Base-by-base conservation (phyloP, 30 jellyfish, hydroid and myxozoan genomes). In the Turritopsis dohrnii region DNA sequence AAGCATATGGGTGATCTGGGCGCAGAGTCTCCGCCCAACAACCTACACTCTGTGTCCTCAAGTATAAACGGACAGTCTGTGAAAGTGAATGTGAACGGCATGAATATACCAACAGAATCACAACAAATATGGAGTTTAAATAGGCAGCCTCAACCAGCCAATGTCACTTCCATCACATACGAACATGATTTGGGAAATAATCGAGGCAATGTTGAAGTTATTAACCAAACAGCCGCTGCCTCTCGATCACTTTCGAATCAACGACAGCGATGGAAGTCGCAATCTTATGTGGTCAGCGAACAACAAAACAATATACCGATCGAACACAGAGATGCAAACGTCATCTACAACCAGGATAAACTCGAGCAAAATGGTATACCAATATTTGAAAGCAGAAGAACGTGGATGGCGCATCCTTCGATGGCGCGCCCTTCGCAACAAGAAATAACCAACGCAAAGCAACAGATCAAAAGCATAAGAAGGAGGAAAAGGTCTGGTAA, bases 1-100 rank as follows among this genome's bases (percentile, higher is more conserved):
- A 77, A 77, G 72, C 85, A 60, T 24, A 77, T 77, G 19, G 85
- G 85, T 13, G 85, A 77, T 27, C 66, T 77, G 1, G 85, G 85
- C 5, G 85, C 85, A 26, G 73, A 77, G 53, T 77, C 85, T 22
- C 85, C 85, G 29, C 28, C 31, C 8, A 21, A 19, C 30, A 23
- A 17, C 30, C 30, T 8, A 23, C 77, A 69, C 30, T 27, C 28
- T 19, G 77, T 27, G 19, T n/a, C 77, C 9, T 69, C 77, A 69
- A 27, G 22, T 23, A 8, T 23, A 27, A 27, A 27, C 9, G 77
- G 19, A 19, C 28, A 8, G 8, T 69, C 77, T 69, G 31, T 27
- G 0, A 27, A n/a, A 1, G 17, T n/a, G 16, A 27, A 27, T 8
- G 77, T 69, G 30, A 23, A 0, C 31, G 31, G 31, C 28, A 9